Percentiles rank a stretch among this genome's conserved stretches.
phyloP scores from a whole-genome alignment of 2,113 vertebrate genomes.

The Turdus rufiventris region DNA sequence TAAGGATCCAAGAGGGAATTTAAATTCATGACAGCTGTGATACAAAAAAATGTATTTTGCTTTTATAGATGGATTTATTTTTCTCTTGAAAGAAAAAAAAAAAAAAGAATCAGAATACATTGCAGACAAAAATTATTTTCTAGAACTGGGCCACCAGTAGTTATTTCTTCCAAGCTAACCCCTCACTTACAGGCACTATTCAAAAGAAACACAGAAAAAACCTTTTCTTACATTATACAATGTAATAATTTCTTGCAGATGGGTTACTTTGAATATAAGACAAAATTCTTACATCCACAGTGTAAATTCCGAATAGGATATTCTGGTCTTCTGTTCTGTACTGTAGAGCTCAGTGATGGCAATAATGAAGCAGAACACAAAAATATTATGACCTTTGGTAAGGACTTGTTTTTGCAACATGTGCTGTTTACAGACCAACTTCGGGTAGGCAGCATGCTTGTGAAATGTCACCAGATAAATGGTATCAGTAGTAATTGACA shows the following conservation, averaged over 20 bases:
- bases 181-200: not conserved
- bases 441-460: accelerated
- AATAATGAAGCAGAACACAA: not conserved
- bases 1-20: not conserved
- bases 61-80: not conserved
- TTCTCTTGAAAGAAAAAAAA: not conserved
- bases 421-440: not conserved
- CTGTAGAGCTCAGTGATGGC: not conserved
- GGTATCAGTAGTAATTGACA: not conserved
- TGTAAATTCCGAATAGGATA: not conserved
- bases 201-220: not conserved
- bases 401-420: not conserved
- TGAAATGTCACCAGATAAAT: not conserved
- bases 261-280: not conserved
- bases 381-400: not conserved
- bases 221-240: not conserved
- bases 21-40: slow-evolving; percentile 9
- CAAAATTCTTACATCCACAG: not conserved
- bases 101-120: not conserved
- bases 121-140: not conserved
- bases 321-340: not conserved
- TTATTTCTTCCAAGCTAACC: not conserved
- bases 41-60: not conserved
- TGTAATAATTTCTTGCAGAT: not conserved
- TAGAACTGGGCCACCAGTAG: not conserved